A percentile compares a stretch with the other conserved stretches of the same genome.
Conservation (phyloP, 2,113 vertebrate species). For the Plectropomus leopardus region DNA sequence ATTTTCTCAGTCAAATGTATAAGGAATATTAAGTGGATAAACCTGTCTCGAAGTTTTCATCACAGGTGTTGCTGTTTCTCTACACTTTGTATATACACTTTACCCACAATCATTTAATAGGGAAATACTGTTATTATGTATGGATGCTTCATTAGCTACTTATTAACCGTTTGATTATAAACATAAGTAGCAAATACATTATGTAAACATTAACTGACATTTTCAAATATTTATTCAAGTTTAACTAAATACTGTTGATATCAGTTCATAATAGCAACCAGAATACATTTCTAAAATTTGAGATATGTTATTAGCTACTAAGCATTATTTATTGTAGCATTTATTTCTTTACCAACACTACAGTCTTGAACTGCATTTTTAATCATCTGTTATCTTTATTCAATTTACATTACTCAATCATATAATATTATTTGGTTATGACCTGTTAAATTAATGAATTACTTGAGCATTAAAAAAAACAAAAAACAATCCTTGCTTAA, state of each 20-base stretch:
- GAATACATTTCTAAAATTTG: background rate
- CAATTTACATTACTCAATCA: background rate
- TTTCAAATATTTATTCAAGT: background rate
- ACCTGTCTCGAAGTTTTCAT: background rate
- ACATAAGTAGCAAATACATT: background rate
- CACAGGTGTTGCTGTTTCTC: background rate
- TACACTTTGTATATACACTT: background rate
- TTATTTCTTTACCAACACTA: background rate
- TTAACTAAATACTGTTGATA: background rate
- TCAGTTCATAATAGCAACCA: background rate
- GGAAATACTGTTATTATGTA: background rate
- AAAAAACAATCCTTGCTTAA: background rate
- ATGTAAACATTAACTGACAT: background rate
- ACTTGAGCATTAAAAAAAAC: background rate
- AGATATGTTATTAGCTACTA: background rate
- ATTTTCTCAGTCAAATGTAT: slow-evolving; percentile 19
- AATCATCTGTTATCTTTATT: background rate
- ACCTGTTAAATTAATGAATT: background rate
- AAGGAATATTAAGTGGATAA: slow-evolving; percentile 16
- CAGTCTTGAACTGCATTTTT: background rate
- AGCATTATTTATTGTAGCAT: background rate
- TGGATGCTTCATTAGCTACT: background rate
- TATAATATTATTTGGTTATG: background rate
- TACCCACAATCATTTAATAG: background rate
- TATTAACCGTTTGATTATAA: slow-evolving; percentile 5